These are phyloP conservation scores for Listrodromus nycthemerus DNA, from an alignment of 2,888 invertebrate species.

Conservation along the genomic window DNA sequence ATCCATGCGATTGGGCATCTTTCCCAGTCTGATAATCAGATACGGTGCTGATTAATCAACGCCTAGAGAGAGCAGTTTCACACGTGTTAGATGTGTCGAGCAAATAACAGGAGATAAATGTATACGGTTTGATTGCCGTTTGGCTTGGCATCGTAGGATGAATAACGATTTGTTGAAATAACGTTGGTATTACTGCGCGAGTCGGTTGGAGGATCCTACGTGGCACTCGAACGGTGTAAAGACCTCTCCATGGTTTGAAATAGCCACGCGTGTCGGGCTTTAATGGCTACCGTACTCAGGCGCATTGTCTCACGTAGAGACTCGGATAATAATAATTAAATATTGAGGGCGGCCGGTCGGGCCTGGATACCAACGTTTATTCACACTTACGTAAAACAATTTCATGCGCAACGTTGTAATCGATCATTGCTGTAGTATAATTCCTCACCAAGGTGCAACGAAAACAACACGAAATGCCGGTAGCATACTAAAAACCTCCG, in stretches of 20 bases:
- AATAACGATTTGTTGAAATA: slow-evolving; percentile 26
- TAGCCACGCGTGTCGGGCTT: slow-evolving; percentile 51
- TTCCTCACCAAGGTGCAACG: too few relatives aligned
- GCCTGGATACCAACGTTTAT: background rate
- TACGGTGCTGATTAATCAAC: slow-evolving; percentile 1
- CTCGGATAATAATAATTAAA: background rate
- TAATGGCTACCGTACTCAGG: slow-evolving; percentile 18
- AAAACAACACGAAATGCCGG: too few relatives aligned
- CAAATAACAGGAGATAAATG: background rate
- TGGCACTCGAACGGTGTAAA: slow-evolving; percentile 31
- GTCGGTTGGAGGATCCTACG: background rate
- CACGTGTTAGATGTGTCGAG: slow-evolving; percentile 35
- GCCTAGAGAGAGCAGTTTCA: background rate
- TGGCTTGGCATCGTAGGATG: background rate
- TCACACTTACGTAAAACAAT: background rate
- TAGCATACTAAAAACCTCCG: too few relatives aligned
- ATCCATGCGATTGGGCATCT: slow-evolving; percentile 10
- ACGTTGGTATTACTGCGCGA: background rate
- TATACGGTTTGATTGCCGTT: slow-evolving; percentile 2
- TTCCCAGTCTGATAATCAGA: slow-evolving; percentile 33
- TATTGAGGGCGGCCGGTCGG: too few relatives aligned
- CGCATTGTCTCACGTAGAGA: background rate
- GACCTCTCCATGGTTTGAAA: slow-evolving; percentile 45
- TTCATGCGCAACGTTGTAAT: too few relatives aligned
- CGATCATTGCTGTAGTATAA: too few relatives aligned